Evolutionary conservation across 2,888 invertebrate species (phyloP).

Genomic region (Germaria angustata): DNA sequence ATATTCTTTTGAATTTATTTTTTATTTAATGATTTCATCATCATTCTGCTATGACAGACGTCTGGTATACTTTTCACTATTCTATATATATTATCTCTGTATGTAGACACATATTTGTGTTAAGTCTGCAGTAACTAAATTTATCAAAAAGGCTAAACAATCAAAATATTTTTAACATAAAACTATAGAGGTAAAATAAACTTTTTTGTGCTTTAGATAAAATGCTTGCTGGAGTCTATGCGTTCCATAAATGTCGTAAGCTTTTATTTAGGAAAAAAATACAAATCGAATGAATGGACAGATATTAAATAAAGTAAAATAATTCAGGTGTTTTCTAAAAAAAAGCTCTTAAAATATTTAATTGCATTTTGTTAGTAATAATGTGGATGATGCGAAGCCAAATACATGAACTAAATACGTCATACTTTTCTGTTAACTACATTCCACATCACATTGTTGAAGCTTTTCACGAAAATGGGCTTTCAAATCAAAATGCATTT

Average conservation of each 20-base stretch:
- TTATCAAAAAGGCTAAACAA: background rate
- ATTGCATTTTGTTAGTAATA: slow-evolving; percentile 6
- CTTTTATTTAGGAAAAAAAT: background rate
- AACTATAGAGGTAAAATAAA: background rate
- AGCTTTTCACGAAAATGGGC: no score
- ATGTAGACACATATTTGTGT: slow-evolving; percentile 7
- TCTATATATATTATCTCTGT: no score
- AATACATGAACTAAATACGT: no score
- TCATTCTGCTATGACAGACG: no score
- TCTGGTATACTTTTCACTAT: no score
- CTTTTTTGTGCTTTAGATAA: background rate
- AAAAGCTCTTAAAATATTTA: background rate
- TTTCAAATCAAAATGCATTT: no score
- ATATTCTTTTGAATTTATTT: no score
- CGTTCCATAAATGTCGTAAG: background rate
- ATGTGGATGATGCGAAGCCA: no score
- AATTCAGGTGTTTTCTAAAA: background rate
- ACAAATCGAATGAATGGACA: background rate
- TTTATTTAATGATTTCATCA: no score
- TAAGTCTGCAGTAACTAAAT: slow-evolving; percentile 43
- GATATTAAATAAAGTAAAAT: background rate
- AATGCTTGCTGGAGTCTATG: background rate
- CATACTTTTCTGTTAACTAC: no score
- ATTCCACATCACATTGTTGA: no score
- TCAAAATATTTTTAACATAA: background rate